These are phyloP conservation scores for Adelphocoris suturalis DNA, from an alignment of 2,888 invertebrate genomes.

Conservation along the genomic window DNA sequence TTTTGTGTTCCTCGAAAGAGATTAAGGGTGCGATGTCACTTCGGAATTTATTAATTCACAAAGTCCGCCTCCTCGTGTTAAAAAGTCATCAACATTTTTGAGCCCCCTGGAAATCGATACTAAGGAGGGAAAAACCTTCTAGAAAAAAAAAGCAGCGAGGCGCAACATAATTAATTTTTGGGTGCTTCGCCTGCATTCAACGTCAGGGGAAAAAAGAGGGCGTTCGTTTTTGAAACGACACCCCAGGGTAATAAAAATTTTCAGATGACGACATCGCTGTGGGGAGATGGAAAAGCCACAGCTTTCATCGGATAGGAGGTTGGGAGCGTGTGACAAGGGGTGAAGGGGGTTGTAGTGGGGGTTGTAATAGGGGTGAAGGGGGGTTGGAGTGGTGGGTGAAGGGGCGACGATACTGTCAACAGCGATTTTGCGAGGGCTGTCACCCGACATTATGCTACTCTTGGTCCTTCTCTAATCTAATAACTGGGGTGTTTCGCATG, in stretches of 20 bases:
- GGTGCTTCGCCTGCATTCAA: background rate
- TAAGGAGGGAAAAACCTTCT: background rate
- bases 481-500: background rate
- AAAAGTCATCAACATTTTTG: background rate
- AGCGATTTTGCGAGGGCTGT: background rate
- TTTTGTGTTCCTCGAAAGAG: too few species aligned
- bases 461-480: background rate
- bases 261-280: slow-evolving; percentile 1
- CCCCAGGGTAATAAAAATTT: slow-evolving; percentile 24
- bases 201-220: background rate
- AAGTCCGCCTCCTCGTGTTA: background rate
- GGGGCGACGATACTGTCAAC: background rate
- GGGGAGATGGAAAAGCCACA: background rate
- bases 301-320: background rate
- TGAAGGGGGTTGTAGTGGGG: background rate
- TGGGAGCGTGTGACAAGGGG: background rate
- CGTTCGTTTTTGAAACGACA: background rate
- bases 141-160: background rate
- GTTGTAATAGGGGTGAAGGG: too few species aligned
- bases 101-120: background rate
- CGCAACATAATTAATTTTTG: slow-evolving; percentile 27
- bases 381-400: background rate
- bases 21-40: background rate
- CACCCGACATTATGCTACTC: background rate
- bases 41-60: slow-evolving; percentile 8